Base-by-base conservation (phyloP, 2,113 vertebrate genomes). In the Romanogobio albipinnatus region DNA sequence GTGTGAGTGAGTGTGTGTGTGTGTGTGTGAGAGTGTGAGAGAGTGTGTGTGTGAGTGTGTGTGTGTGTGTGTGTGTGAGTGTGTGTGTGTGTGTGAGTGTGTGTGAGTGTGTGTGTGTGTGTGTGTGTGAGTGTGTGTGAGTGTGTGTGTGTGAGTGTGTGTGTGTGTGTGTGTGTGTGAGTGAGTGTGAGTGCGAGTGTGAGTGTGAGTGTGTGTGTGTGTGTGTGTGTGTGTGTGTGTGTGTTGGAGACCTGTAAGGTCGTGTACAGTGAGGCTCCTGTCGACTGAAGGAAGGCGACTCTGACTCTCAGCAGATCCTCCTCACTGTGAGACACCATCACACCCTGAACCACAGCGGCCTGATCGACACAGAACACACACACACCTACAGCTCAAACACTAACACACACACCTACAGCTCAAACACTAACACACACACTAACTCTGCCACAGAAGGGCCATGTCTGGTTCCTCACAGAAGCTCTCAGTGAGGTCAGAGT, bases 301-400 rank as follows among this genome's bases (percentile, higher is more conserved):
- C 94, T 80, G 81, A 95, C 87, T 15, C 88, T 86, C 70, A 94
- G 91, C 36, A 95, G 91, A 85, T 95, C 93, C n/a, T 93, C 91
- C 74, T 95, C 93, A 36, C 90, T 87, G 89, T 92, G 94, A 76
- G 93, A 91, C 86, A 95, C 89, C 88, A 94, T 89, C 24, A 94
- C 84, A 0, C 92, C 89, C 15, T 93, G 93, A 11, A 94, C 51
- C 33, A 88, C 13, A 0, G 88, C 0, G 4, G 82, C 76, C 94
- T 64, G 39, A 39, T 39, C 39, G 47, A 49, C 10, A 22, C 74
- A 86, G 3, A 13, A 13, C 15, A 79, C 49, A 13, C 49, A 13
- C 9, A 88, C 82, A 43, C 9, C 49, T 26, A 33, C 45, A 66
- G 45, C 10, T 47, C 62, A 81, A 22, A 22, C 3, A 47, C n/a